Evolutionary conservation across 2,797 vertebrate species (phyloP), one percentile per base, ranked within the genome.

Genomic region (Huso huso): DNA sequence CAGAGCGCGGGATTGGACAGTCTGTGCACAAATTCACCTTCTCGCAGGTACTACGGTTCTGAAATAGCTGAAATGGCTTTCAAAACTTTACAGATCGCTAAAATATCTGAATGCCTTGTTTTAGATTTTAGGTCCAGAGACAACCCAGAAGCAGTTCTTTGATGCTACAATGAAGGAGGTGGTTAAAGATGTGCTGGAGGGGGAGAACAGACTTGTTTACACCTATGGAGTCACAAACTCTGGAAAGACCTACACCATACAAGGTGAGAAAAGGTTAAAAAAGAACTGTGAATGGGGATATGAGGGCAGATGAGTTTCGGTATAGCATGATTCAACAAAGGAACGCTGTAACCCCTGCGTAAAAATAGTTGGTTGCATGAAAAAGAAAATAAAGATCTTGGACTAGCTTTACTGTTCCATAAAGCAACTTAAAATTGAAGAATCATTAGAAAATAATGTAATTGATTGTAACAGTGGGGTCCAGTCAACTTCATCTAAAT

Each of bases 161-260:
- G 94, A 98, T 64, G 77, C 81, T 65, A 93, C 92, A 0, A 88
- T 99, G 88, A 95, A 92, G 69, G 84, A 82, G 18, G 91, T 96
- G 82, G 88, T 98, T 48, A 92, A 86, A 13, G 94, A 95, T 7
- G 94, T 96, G 10, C 89, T 99, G 66, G 89, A 74, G 70, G 96
- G 97, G 61, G 90, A 97, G 76, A 99, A 94, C 78, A 81, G 95
- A 74, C 93, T 99, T 18, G 90, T 99, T 67, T 99, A 97, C 69
- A 96, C 97, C 1, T 98, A 98, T 0, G 96, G 96, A 7, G 93
- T 98, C 72, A 96, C 97, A 67, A 99, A 99, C 75, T 99, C 97
- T 1, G 97, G 97, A 68, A 99, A 99, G 82, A 99, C 97, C 0
- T 93, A 96, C 80, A 99, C 95, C 0, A 84, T 99, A 73, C 96